These are phyloP conservation scores for Galeopsomyia nigrocyanea DNA, from an alignment of 2,888 invertebrate species.

Conservation along the genomic window DNA sequence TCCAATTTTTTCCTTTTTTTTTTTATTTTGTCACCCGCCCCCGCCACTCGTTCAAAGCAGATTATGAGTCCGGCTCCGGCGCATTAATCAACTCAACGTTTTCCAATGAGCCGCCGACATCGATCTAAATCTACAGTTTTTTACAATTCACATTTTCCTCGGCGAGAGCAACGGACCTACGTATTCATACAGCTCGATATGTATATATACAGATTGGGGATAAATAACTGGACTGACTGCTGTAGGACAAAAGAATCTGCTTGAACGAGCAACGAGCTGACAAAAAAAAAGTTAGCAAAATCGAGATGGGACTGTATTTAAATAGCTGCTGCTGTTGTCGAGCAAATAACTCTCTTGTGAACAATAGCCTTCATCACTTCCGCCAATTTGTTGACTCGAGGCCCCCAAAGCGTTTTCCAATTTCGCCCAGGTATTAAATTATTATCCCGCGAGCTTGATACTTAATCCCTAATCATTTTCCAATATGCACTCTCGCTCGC, in stretches of 20 bases:
- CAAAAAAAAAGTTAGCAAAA: constrained; percentile 1
- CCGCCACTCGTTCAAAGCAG: constrained; percentile 3
- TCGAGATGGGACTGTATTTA: constrained; percentile 18
- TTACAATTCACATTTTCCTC: no score
- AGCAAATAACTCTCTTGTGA: constrained; percentile 23
- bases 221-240: constrained; percentile 21
- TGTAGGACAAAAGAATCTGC: constrained; percentile 15
- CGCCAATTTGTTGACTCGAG: constrained; percentile 32
- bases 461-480: neutral
- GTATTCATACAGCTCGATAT: no score
- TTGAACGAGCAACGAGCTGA: neutral
- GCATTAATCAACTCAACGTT: no score
- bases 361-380: constrained; percentile 37
- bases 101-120: no score
- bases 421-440: constrained; percentile 17
- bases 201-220: no score
- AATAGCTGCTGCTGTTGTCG: constrained; percentile 19
- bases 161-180: no score
- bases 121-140: no score
- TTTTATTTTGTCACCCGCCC: neutral
- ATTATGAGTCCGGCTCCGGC: no score
- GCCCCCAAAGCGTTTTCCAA: constrained; percentile 25
- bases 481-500: no score
- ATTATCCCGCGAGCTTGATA: neutral
- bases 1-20: constrained; percentile 21